Evolutionary conservation across 1,140 invertebrate species (phyloP).

Genomic region (Onthophagus taurus): DNA sequence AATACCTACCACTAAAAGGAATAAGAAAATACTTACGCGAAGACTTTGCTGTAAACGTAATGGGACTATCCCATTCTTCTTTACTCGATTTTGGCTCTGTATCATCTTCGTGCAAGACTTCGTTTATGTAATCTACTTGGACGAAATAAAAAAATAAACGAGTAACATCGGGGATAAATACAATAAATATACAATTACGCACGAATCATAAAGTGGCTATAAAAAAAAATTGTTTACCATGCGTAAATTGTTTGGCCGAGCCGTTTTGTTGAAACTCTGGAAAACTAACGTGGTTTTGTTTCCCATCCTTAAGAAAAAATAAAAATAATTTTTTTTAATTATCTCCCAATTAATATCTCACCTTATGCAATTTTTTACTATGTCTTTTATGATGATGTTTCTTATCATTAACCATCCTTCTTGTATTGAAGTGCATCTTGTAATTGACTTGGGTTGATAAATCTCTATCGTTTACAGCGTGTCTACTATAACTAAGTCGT

Average conservation of each 20-base stretch:
- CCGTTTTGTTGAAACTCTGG: slow-evolving; percentile 79
- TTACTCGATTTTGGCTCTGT: slow-evolving; percentile 44
- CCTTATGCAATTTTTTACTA: slow-evolving; percentile 63
- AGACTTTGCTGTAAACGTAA: slow-evolving; percentile 76
- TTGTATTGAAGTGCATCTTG: slow-evolving; percentile 83
- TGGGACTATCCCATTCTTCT: slow-evolving; percentile 73
- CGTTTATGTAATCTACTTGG: slow-evolving; percentile 77
- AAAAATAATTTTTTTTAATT: neutral
- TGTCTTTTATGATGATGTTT: slow-evolving; percentile 72
- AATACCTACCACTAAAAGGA: too few relatives aligned
- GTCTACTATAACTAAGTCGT: slow-evolving; percentile 79
- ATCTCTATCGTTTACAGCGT: slow-evolving; percentile 81
- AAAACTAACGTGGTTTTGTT: slow-evolving; percentile 77
- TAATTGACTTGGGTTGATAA: slow-evolving; percentile 82
- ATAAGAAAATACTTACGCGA: slow-evolving; percentile 78
- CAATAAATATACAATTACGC: too few relatives aligned
- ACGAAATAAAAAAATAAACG: too few relatives aligned
- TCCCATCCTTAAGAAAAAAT: slow-evolving; percentile 52
- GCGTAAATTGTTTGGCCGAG: slow-evolving; percentile 72
- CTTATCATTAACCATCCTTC: slow-evolving; percentile 72
- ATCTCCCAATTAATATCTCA: slow-evolving; percentile 28
- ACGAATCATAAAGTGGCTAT: neutral
- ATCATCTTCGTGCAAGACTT: slow-evolving; percentile 63
- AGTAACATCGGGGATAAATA: too few relatives aligned
- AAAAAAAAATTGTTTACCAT: slow-evolving; percentile 49